Evolutionary conservation across 2,797 vertebrate species (phyloP).

Genomic region (Pangasius sanitwongsei): DNA sequence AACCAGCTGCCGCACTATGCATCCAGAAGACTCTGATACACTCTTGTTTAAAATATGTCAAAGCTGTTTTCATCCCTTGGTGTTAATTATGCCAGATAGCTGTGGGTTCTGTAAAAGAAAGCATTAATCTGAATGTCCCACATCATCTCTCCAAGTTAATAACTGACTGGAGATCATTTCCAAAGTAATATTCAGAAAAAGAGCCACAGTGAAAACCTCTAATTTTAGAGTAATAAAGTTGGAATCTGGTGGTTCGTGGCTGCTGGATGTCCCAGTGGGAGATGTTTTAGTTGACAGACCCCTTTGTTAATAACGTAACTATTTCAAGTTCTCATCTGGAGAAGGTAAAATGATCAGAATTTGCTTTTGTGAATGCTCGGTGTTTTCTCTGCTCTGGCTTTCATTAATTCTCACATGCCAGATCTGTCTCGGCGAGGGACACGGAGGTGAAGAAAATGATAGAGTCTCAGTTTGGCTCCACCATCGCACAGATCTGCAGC

Average conservation of each 20-base stretch:
- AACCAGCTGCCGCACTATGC: not conserved
- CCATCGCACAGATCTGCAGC: conserved; percentile 24
- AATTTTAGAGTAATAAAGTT: conserved; percentile 1
- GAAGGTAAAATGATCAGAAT: conserved; percentile 12
- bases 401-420: conserved; percentile 49
- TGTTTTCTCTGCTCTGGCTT: conserved; percentile 32
- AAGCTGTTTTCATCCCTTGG: conserved; percentile 33
- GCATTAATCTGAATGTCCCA: not conserved
- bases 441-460: conserved; percentile 45
- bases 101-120: not conserved
- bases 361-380: not conserved
- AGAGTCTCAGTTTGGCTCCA: conserved; percentile 44
- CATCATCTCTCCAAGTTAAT: not conserved
- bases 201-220: not conserved
- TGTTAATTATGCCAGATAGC: conserved; percentile 28
- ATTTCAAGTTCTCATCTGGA: conserved; percentile 1
- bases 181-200: not conserved
- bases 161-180: not conserved
- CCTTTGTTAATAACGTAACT: conserved; percentile 1
- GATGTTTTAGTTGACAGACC: not conserved
- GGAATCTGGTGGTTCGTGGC: not conserved
- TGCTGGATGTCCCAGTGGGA: not conserved
- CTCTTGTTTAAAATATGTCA: not conserved
- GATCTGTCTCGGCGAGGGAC: conserved; percentile 18
- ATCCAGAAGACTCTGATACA: not conserved